Percentiles rank a stretch among this genome's conserved stretches.
These are phyloP conservation scores for Himalopsyche phryganea DNA, from an alignment of 1,140 invertebrate genomes.

Conservation along the genomic window DNA sequence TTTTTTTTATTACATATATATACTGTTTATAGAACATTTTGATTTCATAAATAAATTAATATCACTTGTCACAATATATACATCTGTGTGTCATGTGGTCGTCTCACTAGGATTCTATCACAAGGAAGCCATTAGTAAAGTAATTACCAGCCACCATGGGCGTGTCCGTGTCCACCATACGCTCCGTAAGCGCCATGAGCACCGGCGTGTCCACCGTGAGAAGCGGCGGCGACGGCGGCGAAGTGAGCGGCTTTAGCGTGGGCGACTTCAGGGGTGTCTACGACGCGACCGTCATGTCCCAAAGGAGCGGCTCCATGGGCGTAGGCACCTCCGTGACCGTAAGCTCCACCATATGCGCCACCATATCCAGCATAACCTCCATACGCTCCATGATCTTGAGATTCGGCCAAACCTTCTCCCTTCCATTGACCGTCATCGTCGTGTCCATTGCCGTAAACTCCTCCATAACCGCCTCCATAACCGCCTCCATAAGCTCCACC, in stretches of 20 bases:
- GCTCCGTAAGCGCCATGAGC: constrained; percentile 10
- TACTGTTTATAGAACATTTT: too few relatives aligned
- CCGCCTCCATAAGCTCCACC: neutral
- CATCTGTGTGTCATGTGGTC: too few relatives aligned
- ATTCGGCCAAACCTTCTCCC: constrained; percentile 6
- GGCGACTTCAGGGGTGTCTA: constrained; percentile 47
- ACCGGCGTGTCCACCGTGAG: neutral
- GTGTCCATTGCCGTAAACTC: constrained; percentile 1
- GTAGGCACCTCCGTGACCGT: constrained; percentile 17
- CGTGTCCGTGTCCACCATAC: constrained; percentile 27
- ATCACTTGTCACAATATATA: too few relatives aligned
- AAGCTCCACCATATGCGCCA: constrained; percentile 12
- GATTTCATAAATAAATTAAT: too few relatives aligned
- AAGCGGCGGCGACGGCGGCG: constrained; percentile 41
- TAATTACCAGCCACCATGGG: too few relatives aligned
- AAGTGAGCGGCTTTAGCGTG: constrained; percentile 48
- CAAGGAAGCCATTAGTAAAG: too few relatives aligned
- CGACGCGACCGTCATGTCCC: constrained; percentile 37
- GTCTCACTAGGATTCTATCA: too few relatives aligned
- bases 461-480: constrained; percentile 1
- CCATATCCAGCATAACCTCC: neutral
- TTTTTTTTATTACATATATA: too few relatives aligned
- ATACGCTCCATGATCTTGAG: constrained; percentile 9
- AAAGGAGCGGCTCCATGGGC: constrained; percentile 36
- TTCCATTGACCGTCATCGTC: constrained; percentile 17